Base-by-base conservation (phyloP, 2,888 invertebrate species). In the Hyposoter didymator region DNA sequence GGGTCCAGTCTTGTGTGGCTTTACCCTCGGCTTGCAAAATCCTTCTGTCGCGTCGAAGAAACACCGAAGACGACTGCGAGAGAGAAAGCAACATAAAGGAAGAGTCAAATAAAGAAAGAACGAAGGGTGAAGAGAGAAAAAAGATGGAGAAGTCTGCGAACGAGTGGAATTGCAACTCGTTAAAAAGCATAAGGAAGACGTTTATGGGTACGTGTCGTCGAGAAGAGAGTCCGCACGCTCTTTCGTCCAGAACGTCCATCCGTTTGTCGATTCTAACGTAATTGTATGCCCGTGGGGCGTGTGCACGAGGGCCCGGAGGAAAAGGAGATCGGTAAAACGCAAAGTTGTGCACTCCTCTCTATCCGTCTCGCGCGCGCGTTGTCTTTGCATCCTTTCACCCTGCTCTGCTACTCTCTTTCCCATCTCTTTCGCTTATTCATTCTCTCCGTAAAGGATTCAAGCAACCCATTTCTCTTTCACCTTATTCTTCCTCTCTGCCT, bases 141-240 rank as follows among this genome's bases (percentile, higher is more conserved):
- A 59, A 28, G 59, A 59, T 59, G 59, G 84, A 78, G 82, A 82
- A 78, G 72, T 62, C 73, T 70, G 35, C 74, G 67, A 67, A 69
- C 83, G 72, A 85, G 80, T 81, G 82, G 87, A 87, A 88, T 88
- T 85, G 87, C 85, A 86, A 84, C 87, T 87, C 89, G 86, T 87
- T 88, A 88, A 89, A 87, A 87, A 87, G 85, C 88, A 85, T 86
- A 88, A 89, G 85, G 86, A 85, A 84, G 88, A 90, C 88, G 87
- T 90, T 90, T 90, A 90, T 86, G 87, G 88, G 88, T 87, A 85
- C 82, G 84, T 84, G 86, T 88, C 87, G 86, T 88, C 86, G 84
- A 80, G 78, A 66, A 73, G 66, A 66, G 75, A 75, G 64, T 49
- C 55, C 49, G 72, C 79, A 28, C 73, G 72, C 80, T 67, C 69